phyloP scores from a whole-genome alignment of 2,797 vertebrate species.

The Spinus pinus region DNA sequence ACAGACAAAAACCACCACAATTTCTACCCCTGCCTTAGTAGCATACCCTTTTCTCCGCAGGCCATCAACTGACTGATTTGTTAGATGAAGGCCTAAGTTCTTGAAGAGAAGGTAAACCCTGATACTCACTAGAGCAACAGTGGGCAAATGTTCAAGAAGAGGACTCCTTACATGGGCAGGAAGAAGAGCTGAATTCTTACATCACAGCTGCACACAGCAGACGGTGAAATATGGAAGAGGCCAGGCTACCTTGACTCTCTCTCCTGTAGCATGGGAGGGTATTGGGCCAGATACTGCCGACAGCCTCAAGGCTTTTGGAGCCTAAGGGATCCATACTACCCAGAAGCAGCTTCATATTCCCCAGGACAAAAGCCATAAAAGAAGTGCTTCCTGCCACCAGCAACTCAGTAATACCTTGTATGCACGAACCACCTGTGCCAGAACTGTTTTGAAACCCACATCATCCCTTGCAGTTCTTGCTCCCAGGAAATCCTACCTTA shows the following conservation, averaged over 20 bases:
- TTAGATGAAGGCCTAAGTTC: not conserved
- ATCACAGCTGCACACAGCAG: not conserved
- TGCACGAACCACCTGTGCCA: rapidly evolving
- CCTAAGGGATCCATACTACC: not conserved
- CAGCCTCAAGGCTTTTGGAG: not conserved
- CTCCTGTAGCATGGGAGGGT: rapidly evolving
- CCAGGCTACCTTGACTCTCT: not conserved
- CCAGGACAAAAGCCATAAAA: rapidly evolving
- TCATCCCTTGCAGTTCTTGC: not conserved
- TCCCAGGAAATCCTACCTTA: not conserved
- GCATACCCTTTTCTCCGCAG: not conserved
- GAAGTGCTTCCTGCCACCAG: not conserved
- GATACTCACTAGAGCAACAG: not conserved
- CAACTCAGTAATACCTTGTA: not conserved
- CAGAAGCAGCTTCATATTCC: not conserved
- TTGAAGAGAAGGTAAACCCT: not conserved
- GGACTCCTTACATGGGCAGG: not conserved
- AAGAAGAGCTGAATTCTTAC: not conserved
- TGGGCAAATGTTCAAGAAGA: not conserved
- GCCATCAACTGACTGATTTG: not conserved
- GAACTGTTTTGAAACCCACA: rapidly evolving
- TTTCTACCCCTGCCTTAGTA: not conserved
- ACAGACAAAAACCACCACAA: not conserved
- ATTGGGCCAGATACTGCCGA: not conserved
- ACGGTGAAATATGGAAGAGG: not conserved